Conservation (phyloP, 2,888 invertebrate genomes). For the Piscicola geometra region DNA sequence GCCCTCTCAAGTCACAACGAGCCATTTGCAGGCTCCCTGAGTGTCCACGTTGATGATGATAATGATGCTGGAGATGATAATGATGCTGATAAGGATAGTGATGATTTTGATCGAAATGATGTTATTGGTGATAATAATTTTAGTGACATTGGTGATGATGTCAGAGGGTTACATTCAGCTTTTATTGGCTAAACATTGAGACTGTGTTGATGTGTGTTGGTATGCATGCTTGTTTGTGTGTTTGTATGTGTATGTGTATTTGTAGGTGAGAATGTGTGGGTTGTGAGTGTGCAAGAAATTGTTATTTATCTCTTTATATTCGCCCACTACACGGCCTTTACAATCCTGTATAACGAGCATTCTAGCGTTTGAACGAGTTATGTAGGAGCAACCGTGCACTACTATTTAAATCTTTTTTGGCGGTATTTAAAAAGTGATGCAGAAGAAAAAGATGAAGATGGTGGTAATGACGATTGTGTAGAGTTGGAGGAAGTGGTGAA, state of each 20-base stretch:
- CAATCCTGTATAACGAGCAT: too few relatives aligned
- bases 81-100: neutral
- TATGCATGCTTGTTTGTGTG: slow-evolving; percentile 17
- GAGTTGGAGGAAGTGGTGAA: too few relatives aligned
- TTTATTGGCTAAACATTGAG: neutral
- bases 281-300: too few relatives aligned
- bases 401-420: too few relatives aligned
- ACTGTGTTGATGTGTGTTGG: slow-evolving; percentile 3
- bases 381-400: too few relatives aligned
- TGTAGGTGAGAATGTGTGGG: neutral
- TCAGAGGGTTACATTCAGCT: neutral
- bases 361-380: too few relatives aligned
- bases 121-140: neutral
- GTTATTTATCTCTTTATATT: too few relatives aligned
- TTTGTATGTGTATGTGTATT: slow-evolving; percentile 22
- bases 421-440: too few relatives aligned
- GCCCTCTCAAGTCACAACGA: neutral
- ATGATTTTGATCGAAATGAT: neutral
- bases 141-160: neutral
- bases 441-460: too few relatives aligned
- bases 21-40: neutral
- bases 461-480: too few relatives aligned
- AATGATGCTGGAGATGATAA: neutral
- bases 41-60: slow-evolving; percentile 10
- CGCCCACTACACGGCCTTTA: too few relatives aligned